phyloP scores from a whole-genome alignment of 2,797 vertebrate genomes.

The Anisognathus igniventris region DNA sequence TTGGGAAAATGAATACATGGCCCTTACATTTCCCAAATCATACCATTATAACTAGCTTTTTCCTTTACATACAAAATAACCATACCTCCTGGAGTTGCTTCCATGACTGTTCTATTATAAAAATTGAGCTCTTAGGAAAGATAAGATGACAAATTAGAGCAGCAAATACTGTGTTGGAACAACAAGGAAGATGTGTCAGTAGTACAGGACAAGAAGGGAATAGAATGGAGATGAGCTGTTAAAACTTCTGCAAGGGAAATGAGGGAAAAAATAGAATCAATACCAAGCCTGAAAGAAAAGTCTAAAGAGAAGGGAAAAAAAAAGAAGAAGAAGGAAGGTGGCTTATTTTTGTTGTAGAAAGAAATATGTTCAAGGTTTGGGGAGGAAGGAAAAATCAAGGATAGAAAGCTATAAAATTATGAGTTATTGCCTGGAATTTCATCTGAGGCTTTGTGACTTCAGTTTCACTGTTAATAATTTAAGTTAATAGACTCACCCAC shows the following conservation, averaged over 20 bases:
- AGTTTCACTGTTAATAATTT: slow-evolving; percentile 27
- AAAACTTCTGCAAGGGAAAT: background rate
- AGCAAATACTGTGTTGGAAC: background rate
- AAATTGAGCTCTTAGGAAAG: background rate
- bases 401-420: slow-evolving; percentile 6
- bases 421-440: slow-evolving; percentile 22
- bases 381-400: background rate
- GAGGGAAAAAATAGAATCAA: background rate
- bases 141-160: background rate
- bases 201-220: background rate
- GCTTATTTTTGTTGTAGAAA: background rate
- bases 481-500: background rate
- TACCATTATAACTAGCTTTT: background rate
- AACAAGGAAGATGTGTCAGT: background rate
- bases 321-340: background rate
- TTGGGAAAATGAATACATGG: background rate
- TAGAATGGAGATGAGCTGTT: background rate
- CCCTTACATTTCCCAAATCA: background rate
- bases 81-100: background rate
- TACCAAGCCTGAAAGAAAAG: background rate
- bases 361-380: background rate
- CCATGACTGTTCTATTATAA: background rate
- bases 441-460: background rate
- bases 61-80: background rate
- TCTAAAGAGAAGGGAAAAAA: background rate